phyloP scores from a whole-genome alignment of 1,140 invertebrate species.

The Penaeus indicus region DNA sequence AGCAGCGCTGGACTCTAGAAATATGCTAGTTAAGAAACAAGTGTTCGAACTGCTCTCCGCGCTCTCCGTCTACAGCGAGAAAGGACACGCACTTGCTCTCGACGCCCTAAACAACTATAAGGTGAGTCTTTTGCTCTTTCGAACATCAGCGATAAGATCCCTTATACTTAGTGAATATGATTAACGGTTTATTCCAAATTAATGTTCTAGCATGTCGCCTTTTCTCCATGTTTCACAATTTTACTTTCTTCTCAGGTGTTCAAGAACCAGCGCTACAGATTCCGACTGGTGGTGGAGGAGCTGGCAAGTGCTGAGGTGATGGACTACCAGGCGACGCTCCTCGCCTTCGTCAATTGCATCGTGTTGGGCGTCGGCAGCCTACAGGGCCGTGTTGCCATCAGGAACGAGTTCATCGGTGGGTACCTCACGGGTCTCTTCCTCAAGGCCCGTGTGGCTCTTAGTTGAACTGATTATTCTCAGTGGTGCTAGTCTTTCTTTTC shows the following conservation, averaged over 20 bases:
- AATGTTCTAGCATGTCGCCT: not conserved
- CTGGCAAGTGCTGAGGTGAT: constrained; percentile 82
- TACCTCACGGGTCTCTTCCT: not conserved
- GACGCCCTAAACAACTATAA: constrained; percentile 90
- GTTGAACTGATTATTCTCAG: not conserved
- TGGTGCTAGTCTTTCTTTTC: not conserved
- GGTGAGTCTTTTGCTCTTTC: constrained; percentile 73
- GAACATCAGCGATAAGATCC: no score
- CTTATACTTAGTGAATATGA: not conserved
- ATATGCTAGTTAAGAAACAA: constrained; percentile 89
- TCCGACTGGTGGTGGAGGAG: constrained; percentile 88
- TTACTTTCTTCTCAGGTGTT: constrained; percentile 38
- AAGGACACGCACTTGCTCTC: constrained; percentile 85
- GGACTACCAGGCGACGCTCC: constrained; percentile 89
- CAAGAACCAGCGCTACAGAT: constrained; percentile 81
- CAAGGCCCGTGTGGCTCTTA: no score
- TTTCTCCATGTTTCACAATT: not conserved
- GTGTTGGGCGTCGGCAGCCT: constrained; percentile 72
- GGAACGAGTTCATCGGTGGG: constrained; percentile 63
- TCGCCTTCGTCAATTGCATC: constrained; percentile 95
- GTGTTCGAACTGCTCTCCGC: constrained; percentile 91
- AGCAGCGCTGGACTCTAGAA: constrained; percentile 86
- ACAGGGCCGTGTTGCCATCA: constrained; percentile 35
- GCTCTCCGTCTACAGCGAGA: constrained; percentile 88
- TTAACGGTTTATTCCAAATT: not conserved